These are phyloP conservation scores for Polydrusus tereticollis DNA, from an alignment of 2,888 invertebrate species.

Conservation along the genomic window DNA sequence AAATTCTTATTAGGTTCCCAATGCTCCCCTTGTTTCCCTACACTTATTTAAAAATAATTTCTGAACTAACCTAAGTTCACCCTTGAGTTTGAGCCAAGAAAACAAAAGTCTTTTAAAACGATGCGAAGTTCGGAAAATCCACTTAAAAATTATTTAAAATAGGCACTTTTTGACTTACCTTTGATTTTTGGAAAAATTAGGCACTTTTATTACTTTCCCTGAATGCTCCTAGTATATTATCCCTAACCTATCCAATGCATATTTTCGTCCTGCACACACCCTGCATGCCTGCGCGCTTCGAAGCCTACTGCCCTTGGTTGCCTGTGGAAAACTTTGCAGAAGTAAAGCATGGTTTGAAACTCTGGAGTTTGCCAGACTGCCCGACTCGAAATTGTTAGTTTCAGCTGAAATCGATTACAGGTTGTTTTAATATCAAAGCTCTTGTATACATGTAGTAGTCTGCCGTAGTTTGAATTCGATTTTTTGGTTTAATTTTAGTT, in stretches of 20 bases:
- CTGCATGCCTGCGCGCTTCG: constrained; percentile 16
- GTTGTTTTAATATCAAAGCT: neutral
- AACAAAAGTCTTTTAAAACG: neutral
- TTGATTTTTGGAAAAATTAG: constrained; percentile 16
- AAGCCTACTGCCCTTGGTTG: constrained; percentile 12
- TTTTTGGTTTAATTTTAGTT: too few relatives aligned
- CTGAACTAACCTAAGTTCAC: too few relatives aligned
- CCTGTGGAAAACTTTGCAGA: constrained; percentile 3
- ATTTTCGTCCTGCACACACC: constrained; percentile 8
- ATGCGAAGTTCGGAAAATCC: neutral
- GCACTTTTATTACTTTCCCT: constrained; percentile 8
- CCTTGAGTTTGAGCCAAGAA: too few relatives aligned
- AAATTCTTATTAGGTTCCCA: too few relatives aligned
- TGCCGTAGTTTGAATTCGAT: too few relatives aligned
- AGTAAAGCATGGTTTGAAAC: neutral
- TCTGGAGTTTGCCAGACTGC: neutral
- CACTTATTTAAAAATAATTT: too few relatives aligned
- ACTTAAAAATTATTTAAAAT: neutral
- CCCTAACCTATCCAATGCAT: constrained; percentile 22
- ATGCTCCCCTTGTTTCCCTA: too few relatives aligned
- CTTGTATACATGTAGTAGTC: too few relatives aligned
- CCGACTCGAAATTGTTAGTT: neutral
- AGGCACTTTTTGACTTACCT: neutral
- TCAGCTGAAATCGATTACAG: neutral
- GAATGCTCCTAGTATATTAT: neutral